These are phyloP conservation scores for Pachymerium ferrugineum DNA, from an alignment of 2,888 invertebrate species.

Conservation along the genomic window DNA sequence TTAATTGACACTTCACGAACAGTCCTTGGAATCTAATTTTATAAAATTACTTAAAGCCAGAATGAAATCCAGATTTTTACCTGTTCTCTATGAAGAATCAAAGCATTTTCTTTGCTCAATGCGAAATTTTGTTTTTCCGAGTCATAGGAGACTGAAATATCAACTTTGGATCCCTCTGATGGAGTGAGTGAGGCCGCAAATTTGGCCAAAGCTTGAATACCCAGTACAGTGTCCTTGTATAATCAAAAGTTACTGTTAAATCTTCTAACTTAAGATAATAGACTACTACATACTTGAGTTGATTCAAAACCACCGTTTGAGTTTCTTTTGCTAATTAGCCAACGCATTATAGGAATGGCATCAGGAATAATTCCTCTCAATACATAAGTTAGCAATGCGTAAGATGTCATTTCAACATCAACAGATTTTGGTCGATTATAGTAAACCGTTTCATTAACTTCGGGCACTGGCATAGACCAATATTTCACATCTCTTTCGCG, in stretches of 20 bases:
- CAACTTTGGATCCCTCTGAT: slow-evolving; percentile 37
- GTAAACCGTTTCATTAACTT: slow-evolving; percentile 55
- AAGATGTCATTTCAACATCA: slow-evolving; percentile 42
- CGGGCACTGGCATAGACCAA: slow-evolving; percentile 65
- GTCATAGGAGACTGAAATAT: slow-evolving; percentile 36
- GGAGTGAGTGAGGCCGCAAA: slow-evolving; percentile 42
- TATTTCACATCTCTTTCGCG: slow-evolving; percentile 58
- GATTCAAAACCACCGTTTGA: slow-evolving; percentile 46
- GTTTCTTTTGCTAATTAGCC: slow-evolving; percentile 45
- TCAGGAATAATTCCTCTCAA: slow-evolving; percentile 39
- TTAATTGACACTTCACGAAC: slow-evolving; percentile 35
- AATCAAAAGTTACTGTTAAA: too few species aligned
- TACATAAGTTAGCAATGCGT: slow-evolving; percentile 45
- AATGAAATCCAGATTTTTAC: too few species aligned
- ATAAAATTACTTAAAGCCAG: too few species aligned
- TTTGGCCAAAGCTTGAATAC: slow-evolving; percentile 47
- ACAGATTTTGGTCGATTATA: slow-evolving; percentile 34
- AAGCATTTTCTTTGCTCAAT: slow-evolving; percentile 43
- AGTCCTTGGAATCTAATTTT: slow-evolving; percentile 37
- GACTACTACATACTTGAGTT: slow-evolving; percentile 44
- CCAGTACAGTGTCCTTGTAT: slow-evolving; percentile 49
- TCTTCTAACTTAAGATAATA: neutral
- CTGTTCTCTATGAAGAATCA: slow-evolving; percentile 45
- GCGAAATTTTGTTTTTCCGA: slow-evolving; percentile 35
- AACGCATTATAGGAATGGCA: slow-evolving; percentile 43